Evolutionary conservation across 2,113 vertebrate species (phyloP), one percentile per base, ranked within the genome.

Genomic region (Zosterops lateralis): DNA sequence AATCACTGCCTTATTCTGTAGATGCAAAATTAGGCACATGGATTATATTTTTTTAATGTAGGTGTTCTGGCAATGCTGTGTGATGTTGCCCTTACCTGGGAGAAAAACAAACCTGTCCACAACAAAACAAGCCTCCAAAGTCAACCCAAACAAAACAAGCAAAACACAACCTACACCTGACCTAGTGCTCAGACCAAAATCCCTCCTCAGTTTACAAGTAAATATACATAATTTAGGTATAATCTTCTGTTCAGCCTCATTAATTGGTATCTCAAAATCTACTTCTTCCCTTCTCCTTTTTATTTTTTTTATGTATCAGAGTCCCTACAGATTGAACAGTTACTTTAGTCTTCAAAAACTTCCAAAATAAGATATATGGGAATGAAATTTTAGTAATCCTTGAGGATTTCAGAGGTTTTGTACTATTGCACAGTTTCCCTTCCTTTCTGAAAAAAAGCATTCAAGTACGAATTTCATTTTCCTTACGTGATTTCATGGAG

Each of bases 241-340:
- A 71, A 38, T 5, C 6, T 42, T 58, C 36, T 42, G 12, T 92
- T 82, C 26, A 79, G 18, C 48, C 44, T 72, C 32, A 67, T 14
- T 62, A 78, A 44, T 40, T 82, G 25, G 5, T 38, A 40, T 34
- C 18, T 60, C 21, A 68, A 40, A 60, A 56, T 3, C 1, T 50
- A 17, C 3, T 12, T 22, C 29, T 24, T 2, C 1, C 2, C 3
- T 17, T 9, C 0, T 20, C 16, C 17, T 57, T 32, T 32, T 32
- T 56, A 7, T 62, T 72, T 47, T 57, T 14, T 8, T 1, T 7
- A 7, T 54, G 4, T 48, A 31, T 80, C 34, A 45, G 71, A 51
- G 22, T 84, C 53, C 17, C 9, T 72, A 15, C 50, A 57, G n/a
- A 48, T 44, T 88, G 16, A 74, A 51, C 6, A 78, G 32, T 71